Percentiles rank a stretch among this genome's conserved stretches.
phyloP scores from a whole-genome alignment of 2,888 invertebrate genomes.

The Yponomeuta sedellus region DNA sequence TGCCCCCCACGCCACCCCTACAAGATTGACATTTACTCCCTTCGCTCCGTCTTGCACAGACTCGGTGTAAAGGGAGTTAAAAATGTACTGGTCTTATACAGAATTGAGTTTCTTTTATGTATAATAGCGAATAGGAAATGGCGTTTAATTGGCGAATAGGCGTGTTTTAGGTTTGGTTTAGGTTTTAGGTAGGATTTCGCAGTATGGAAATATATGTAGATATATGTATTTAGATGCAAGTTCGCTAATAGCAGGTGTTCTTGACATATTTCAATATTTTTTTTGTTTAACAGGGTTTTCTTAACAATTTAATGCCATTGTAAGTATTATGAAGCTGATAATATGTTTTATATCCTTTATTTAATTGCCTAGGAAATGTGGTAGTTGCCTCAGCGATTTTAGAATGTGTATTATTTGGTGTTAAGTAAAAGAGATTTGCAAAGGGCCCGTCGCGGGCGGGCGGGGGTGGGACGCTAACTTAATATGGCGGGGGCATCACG shows the following conservation, averaged over 20 bases:
- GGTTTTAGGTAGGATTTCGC: too few relatives aligned
- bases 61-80: constrained; percentile 36
- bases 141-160: too few relatives aligned
- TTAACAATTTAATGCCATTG: neutral
- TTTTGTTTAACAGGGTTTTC: too few relatives aligned
- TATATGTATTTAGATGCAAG: too few relatives aligned
- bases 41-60: constrained; percentile 49
- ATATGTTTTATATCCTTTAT: constrained; percentile 20
- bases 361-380: constrained; percentile 44
- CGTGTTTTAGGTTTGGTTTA: too few relatives aligned
- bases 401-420: constrained; percentile 32
- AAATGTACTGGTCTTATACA: constrained; percentile 41
- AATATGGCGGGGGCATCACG: constrained; percentile 70
- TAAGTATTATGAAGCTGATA: neutral
- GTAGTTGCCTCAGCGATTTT: constrained; percentile 45
- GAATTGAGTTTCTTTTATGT: too few relatives aligned
- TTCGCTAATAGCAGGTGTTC: too few relatives aligned
- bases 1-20: constrained; percentile 41
- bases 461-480: constrained; percentile 56
- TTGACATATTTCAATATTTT: too few relatives aligned
- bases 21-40: constrained; percentile 61
- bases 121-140: too few relatives aligned
- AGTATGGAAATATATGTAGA: too few relatives aligned
- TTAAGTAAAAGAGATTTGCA: constrained; percentile 29
- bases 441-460: constrained; percentile 24